Evolutionary conservation across 2,113 vertebrate genomes (phyloP).

Genomic region (Collichthys lucidus): DNA sequence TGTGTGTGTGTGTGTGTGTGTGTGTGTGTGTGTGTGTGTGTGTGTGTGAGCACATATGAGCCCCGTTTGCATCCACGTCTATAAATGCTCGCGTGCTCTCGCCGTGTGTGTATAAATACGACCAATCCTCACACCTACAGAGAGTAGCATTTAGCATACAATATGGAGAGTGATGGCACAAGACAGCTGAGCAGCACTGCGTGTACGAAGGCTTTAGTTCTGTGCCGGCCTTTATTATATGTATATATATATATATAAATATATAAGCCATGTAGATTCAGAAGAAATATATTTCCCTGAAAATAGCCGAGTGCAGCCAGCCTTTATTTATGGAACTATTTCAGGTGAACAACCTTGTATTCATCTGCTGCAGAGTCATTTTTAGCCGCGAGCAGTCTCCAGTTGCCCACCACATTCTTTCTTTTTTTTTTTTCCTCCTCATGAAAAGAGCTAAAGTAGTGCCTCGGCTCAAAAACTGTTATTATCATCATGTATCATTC

Average conservation of each 20-base stretch:
- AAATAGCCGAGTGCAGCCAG: conserved; percentile 42
- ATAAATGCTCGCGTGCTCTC: conserved; percentile 50
- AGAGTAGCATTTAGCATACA: conserved; percentile 54
- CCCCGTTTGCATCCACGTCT: conserved; percentile 44
- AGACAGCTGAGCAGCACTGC: conserved; percentile 16
- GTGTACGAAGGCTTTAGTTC: not conserved
- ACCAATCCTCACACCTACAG: conserved; percentile 66
- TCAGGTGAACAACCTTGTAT: conserved; percentile 55
- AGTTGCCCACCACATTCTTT: conserved; percentile 23
- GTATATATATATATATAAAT: too few species aligned
- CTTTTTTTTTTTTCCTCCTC: conserved; percentile 16
- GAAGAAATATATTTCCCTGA: conserved; percentile 29
- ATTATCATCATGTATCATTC: not conserved
- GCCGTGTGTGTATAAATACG: conserved; percentile 59
- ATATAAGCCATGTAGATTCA: conserved; percentile 1
- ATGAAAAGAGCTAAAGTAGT: conserved; percentile 11
- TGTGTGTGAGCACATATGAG: conserved; percentile 17
- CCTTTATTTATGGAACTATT: conserved; percentile 60
- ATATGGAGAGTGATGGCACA: conserved; percentile 50
- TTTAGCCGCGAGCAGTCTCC: conserved; percentile 47
- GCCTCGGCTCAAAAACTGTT: not conserved
- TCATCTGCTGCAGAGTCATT: conserved; percentile 50
- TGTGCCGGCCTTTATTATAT: not conserved
- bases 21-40: conserved; percentile 28
- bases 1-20: conserved; percentile 21